Evolutionary conservation across 2,113 vertebrate genomes (phyloP).

Genomic region (Ameiurus melas): DNA sequence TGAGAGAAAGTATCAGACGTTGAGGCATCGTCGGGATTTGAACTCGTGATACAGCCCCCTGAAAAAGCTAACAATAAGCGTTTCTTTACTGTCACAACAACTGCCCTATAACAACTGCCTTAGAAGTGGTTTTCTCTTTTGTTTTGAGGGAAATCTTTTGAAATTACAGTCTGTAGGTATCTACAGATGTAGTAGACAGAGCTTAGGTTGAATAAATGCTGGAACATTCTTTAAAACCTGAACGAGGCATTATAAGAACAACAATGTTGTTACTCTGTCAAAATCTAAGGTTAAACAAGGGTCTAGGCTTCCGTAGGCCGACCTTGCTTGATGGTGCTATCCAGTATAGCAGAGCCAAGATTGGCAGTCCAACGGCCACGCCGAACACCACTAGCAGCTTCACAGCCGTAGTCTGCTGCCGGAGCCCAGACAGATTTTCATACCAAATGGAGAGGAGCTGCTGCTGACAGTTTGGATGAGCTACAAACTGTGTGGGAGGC

Average conservation of each 20-base stretch:
- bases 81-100: not conserved
- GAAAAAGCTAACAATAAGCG: too few relatives aligned
- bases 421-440: slow-evolving; percentile 86
- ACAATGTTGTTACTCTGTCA: not conserved
- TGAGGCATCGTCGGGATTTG: not conserved
- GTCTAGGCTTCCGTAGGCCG: slow-evolving; percentile 45
- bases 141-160: not conserved
- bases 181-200: not conserved
- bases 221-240: not conserved
- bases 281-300: not conserved
- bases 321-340: slow-evolving; percentile 96
- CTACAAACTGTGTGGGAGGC: slow-evolving; percentile 82
- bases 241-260: not conserved
- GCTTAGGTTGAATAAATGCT: not conserved
- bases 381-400: slow-evolving; percentile 91
- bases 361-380: slow-evolving; percentile 82
- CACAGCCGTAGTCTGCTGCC: slow-evolving; percentile 86
- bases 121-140: not conserved
- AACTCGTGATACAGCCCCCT: too few relatives aligned
- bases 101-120: too few relatives aligned
- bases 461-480: slow-evolving; percentile 96
- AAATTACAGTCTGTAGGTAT: not conserved
- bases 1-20: not conserved
- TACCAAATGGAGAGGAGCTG: slow-evolving; percentile 97
- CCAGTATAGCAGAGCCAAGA: slow-evolving; percentile 88